These are phyloP conservation scores for Gasteruption jaculator DNA, from an alignment of 2,888 invertebrate species.

Conservation along the genomic window DNA sequence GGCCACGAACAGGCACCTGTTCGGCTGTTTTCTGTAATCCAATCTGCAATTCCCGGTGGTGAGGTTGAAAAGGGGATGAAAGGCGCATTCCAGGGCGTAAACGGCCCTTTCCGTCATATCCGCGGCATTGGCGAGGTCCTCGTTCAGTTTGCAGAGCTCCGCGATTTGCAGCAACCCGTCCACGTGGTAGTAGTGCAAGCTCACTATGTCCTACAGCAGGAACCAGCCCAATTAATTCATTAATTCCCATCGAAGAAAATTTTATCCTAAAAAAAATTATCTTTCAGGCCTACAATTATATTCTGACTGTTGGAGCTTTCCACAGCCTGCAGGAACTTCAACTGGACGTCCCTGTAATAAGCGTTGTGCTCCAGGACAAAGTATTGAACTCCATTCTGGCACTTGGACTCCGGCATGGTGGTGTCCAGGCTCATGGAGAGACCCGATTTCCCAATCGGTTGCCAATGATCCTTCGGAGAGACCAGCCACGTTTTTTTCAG, in stretches of 20 bases:
- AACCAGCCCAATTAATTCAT: background rate
- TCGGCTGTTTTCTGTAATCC: conserved; percentile 76
- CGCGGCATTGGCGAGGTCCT: conserved; percentile 74
- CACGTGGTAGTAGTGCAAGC: conserved; percentile 74
- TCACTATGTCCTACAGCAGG: conserved; percentile 59
- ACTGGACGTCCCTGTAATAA: conserved; percentile 70
- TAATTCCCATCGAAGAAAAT: no score
- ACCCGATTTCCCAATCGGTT: conserved; percentile 65
- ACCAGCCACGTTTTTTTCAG: conserved; percentile 66
- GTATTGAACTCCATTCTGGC: conserved; percentile 56
- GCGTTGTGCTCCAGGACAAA: conserved; percentile 73
- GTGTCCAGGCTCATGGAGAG: conserved; percentile 67
- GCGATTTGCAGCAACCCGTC: conserved; percentile 77
- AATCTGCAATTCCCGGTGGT: conserved; percentile 69
- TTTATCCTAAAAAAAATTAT: conserved; percentile 5
- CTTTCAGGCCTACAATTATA: conserved; percentile 58
- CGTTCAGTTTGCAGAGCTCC: conserved; percentile 73
- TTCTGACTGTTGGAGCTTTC: conserved; percentile 76
- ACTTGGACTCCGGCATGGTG: conserved; percentile 43
- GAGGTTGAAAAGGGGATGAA: conserved; percentile 77
- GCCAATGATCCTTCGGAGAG: conserved; percentile 69
- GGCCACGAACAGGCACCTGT: conserved; percentile 75
- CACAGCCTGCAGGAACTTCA: conserved; percentile 71
- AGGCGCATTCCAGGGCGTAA: conserved; percentile 70
- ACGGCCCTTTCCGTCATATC: conserved; percentile 76